Percentiles rank a stretch among this genome's conserved stretches.
Evolutionary conservation across 2,113 vertebrate genomes (phyloP).

Genomic region (Megaptera novaeangliae): DNA sequence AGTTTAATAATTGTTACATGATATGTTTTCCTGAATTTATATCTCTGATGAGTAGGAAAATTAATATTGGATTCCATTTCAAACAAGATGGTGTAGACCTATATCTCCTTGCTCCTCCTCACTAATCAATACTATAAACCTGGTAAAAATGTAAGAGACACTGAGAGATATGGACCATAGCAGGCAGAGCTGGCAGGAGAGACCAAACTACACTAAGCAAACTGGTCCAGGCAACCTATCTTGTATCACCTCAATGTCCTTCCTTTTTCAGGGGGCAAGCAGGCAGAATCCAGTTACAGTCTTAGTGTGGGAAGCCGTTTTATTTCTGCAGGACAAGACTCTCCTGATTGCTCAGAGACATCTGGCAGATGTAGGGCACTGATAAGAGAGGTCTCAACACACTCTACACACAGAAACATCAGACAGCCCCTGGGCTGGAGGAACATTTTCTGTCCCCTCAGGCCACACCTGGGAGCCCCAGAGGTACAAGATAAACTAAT

Average conservation of each 20-base stretch:
- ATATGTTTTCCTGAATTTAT: not conserved
- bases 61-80: not conserved
- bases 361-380: not conserved
- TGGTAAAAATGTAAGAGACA: not conserved
- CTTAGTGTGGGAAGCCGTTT: not conserved
- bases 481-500: not conserved
- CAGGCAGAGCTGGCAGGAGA: not conserved
- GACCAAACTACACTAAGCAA: not conserved
- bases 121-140: not conserved
- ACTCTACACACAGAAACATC: not conserved
- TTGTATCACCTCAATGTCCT: not conserved
- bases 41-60: not conserved
- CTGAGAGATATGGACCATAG: not conserved
- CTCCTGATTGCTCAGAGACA: not conserved
- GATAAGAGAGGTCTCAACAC: not conserved
- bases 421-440: accelerated
- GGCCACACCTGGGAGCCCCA: not conserved
- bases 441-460: not conserved
- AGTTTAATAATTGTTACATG: not conserved
- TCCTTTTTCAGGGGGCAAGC: not conserved
- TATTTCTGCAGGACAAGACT: not conserved
- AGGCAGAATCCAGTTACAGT: not conserved
- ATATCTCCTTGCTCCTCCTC: not conserved
- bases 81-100: not conserved
- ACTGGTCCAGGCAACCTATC: not conserved